phyloP scores from a whole-genome alignment of 2,113 vertebrate genomes.

The Platycercus adscitus region DNA sequence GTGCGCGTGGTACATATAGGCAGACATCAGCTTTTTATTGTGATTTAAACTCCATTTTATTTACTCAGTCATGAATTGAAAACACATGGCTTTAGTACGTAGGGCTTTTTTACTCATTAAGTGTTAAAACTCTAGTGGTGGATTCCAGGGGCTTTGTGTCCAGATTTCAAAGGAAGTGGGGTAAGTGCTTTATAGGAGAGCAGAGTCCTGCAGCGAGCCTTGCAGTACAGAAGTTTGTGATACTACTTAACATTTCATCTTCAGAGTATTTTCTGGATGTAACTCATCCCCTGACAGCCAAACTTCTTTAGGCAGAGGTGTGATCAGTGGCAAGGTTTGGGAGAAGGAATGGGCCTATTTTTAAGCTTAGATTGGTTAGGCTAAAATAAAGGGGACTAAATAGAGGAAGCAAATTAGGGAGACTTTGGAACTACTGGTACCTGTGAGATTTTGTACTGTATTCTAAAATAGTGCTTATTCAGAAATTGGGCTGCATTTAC shows the following conservation, averaged over 20 bases:
- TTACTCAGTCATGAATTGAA: slow-evolving; percentile 35
- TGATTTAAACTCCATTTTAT: neutral
- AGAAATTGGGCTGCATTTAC: neutral
- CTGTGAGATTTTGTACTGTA: neutral
- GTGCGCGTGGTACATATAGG: fast-evolving
- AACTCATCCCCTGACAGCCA: neutral
- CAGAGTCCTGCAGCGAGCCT: neutral
- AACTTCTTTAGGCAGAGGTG: neutral
- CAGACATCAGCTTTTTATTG: neutral
- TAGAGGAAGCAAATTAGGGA: neutral
- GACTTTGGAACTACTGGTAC: neutral
- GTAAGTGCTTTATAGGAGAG: neutral
- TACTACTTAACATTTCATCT: neutral
- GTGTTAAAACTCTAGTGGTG: neutral
- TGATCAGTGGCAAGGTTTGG: neutral
- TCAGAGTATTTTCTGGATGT: neutral
- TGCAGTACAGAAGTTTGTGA: neutral
- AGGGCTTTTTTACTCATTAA: neutral
- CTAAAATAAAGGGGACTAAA: neutral
- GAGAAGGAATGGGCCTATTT: neutral
- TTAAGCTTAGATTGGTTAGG: neutral
- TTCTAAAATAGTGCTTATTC: neutral
- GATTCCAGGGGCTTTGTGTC: neutral
- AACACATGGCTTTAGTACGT: slow-evolving; percentile 26
- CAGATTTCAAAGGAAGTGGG: neutral